phyloP scores from a whole-genome alignment of 1,140 invertebrate genomes.

The Sweltsa coloradensis region DNA sequence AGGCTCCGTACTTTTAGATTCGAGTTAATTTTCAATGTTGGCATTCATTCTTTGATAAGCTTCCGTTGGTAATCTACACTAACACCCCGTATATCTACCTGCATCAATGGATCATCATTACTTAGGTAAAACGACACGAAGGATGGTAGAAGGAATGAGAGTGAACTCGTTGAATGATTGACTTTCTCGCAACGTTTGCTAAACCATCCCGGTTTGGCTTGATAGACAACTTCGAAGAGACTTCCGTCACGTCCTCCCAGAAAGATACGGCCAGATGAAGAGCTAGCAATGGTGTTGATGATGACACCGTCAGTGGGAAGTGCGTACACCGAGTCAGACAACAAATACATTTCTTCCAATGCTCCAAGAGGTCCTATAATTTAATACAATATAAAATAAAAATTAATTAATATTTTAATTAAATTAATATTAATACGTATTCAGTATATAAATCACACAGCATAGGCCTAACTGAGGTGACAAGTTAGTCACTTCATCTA shows the following conservation, averaged over 20 bases:
- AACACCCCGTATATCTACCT: too few relatives aligned
- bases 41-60: too few relatives aligned
- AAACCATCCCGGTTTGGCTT: conserved; percentile 83
- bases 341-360: conserved; percentile 76
- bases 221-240: conserved; percentile 92
- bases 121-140: conserved; percentile 73
- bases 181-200: conserved; percentile 89
- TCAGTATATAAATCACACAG: too few relatives aligned
- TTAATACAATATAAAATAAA: too few relatives aligned
- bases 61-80: too few relatives aligned
- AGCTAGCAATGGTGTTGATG: conserved; percentile 72
- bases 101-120: conserved; percentile 78
- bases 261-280: conserved; percentile 80
- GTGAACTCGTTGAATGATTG: conserved; percentile 79
- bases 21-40: too few relatives aligned
- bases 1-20: too few relatives aligned
- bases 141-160: conserved; percentile 84
- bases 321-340: conserved; percentile 87
- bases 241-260: conserved; percentile 89
- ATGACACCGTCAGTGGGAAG: conserved; percentile 84
- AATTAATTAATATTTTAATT: too few relatives aligned
- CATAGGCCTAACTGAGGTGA: too few relatives aligned
- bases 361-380: conserved; percentile 26
- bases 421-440: too few relatives aligned
- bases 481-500: too few relatives aligned